A percentile compares a stretch with the other conserved stretches of the same genome.
These are phyloP conservation scores for Bambusicola thoracicus DNA, from an alignment of 2,113 vertebrate genomes.

Conservation along the genomic window DNA sequence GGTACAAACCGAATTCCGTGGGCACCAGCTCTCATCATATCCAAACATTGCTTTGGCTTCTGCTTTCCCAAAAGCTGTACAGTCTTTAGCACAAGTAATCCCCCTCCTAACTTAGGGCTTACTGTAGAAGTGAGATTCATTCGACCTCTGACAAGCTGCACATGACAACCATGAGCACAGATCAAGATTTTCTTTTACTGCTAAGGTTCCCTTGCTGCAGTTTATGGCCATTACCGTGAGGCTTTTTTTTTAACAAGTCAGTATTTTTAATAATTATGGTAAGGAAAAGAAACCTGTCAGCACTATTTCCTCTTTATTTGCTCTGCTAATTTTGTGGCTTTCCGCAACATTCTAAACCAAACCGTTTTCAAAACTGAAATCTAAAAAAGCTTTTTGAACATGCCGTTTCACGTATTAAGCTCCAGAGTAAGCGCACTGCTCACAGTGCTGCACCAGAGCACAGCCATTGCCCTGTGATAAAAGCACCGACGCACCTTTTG, in stretches of 20 bases:
- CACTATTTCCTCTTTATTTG: constrained; percentile 31
- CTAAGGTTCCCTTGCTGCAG: neutral
- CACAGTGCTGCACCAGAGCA: neutral
- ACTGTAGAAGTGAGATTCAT: neutral
- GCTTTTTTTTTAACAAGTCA: neutral
- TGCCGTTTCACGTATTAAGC: neutral
- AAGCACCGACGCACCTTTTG: neutral
- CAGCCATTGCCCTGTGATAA: neutral
- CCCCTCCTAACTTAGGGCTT: neutral
- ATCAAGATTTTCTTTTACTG: neutral
- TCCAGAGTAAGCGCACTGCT: neutral
- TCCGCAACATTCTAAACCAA: constrained; percentile 9
- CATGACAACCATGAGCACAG: neutral
- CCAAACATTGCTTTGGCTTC: neutral
- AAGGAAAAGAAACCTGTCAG: constrained; percentile 47
- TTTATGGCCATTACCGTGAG: neutral
- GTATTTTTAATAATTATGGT: constrained; percentile 5
- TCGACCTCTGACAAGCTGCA: neutral
- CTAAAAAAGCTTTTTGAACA: neutral
- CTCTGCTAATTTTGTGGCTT: constrained; percentile 15
- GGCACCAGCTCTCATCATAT: neutral
- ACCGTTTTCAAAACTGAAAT: neutral
- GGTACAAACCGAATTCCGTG: neutral
- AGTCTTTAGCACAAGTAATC: neutral
- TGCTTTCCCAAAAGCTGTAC: neutral